These are phyloP conservation scores for Liparis tanakae DNA, from an alignment of 2,797 vertebrate genomes.

Conservation along the genomic window DNA sequence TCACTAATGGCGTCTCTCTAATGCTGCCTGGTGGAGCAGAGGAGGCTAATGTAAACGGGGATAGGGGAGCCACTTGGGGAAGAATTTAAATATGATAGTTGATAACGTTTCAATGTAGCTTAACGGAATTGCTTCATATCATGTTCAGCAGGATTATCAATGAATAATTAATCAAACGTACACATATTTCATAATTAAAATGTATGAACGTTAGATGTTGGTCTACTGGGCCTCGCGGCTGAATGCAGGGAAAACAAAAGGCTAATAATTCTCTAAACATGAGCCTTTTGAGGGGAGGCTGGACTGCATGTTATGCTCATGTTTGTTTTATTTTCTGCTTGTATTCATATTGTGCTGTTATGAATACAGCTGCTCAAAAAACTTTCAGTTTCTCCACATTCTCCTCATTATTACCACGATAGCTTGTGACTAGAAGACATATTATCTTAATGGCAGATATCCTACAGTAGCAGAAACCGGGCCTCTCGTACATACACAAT, in stretches of 20 bases:
- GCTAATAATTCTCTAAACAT: neutral
- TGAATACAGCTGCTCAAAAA: constrained; percentile 5
- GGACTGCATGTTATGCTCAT: neutral
- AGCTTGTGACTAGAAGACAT: neutral
- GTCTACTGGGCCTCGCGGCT: constrained; percentile 9
- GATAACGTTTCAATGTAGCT: constrained; percentile 77
- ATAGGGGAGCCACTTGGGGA: constrained; percentile 75
- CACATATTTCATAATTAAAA: constrained; percentile 52
- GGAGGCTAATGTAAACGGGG: constrained; percentile 72
- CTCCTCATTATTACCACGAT: neutral
- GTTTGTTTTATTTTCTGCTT: constrained; percentile 23
- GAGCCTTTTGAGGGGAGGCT: neutral
- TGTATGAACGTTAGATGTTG: constrained; percentile 20
- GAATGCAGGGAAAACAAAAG: constrained; percentile 27
- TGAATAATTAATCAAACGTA: constrained; percentile 68
- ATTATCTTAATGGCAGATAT: constrained; percentile 9
- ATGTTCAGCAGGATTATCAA: constrained; percentile 64
- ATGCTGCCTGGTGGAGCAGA: constrained; percentile 73
- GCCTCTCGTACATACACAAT: constrained; percentile 39
- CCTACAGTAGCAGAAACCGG: neutral
- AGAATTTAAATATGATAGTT: constrained; percentile 81
- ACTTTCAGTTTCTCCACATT: constrained; percentile 13
- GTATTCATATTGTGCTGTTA: neutral
- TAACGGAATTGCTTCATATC: constrained; percentile 66
- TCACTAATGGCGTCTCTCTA: constrained; percentile 79